Base-by-base conservation (phyloP, 2,888 invertebrate species). In the Atethmia centrago region DNA sequence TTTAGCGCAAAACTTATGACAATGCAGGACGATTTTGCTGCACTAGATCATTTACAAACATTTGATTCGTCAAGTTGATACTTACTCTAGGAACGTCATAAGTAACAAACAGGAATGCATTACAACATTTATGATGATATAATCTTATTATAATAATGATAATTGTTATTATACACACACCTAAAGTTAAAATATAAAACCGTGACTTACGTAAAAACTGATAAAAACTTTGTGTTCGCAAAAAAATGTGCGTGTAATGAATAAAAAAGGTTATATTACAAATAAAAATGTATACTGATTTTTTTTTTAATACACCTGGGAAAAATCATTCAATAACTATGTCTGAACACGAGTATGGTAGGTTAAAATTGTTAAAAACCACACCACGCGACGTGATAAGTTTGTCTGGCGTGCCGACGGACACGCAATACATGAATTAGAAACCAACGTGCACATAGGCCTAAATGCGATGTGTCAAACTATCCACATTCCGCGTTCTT, bases 41-140 rank as follows among this genome's bases (percentile, higher is more conserved):
- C 1, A 25, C 25, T 25, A 5, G 25, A 25, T 2, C 14, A 56
- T n/a, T n/a, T n/a, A n/a, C n/a, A n/a, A n/a, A n/a, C n/a, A n/a
- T 56, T 42, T 28, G 7, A 65, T 36, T 36, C 19, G 12, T n/a
- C 65, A 53, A 25, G 25, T 65, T 40, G n/a, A 10, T 51, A n/a
- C 21, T 53, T 42, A 42, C 10, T 28, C 28, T 28, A n/a, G 28
- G 8, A 36, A 31, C 12, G 8, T 28, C 9, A 28, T 66, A 47
- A 47, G 21, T 36, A 49, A 72, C 36, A 68, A 58, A 69, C 28
- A 40, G 19, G 16, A 69, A 63, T 69, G 63, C 62, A 69, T 45
- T 67, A 40, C 3, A 42, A 59, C 19, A 59, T 28, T 55, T 19
- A 55, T 28, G 28, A 55, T 1, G 0, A 19, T 19, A 28, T 19